Conservation (phyloP, 92 coral and sea anemone species). For the Zoanthus sansibaricus region DNA sequence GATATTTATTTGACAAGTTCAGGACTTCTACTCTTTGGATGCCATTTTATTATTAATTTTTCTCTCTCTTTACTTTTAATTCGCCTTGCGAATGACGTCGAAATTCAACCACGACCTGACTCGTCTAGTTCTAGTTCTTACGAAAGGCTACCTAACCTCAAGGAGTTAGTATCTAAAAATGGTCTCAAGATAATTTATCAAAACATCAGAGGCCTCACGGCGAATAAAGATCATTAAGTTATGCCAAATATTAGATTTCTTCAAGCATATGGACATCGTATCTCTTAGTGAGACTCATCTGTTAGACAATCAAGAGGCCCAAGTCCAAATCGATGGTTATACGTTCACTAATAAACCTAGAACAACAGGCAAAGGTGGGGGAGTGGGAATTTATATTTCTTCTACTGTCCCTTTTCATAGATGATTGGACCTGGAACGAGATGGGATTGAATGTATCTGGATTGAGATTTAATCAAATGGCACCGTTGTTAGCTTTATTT, state of each 20-base stretch:
- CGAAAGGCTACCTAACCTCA: background rate
- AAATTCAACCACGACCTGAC: no score
- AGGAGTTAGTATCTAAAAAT: conserved; percentile 1
- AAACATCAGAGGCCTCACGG: background rate
- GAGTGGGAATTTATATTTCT: conserved; percentile 48
- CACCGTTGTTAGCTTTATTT: no score
- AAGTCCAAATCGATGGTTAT: conserved; percentile 5
- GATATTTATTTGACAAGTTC: no score
- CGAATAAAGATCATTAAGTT: background rate
- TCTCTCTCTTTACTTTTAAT: no score
- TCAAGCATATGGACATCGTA: background rate
- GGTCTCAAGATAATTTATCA: background rate
- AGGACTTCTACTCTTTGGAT: no score
- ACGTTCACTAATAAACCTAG: conserved; percentile 49
- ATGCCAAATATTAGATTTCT: background rate
- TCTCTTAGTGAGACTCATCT: no score
- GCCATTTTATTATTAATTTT: no score
- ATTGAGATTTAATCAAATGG: conserved; percentile 28
- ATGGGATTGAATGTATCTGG: conserved; percentile 55
- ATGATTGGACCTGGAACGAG: conserved; percentile 44
- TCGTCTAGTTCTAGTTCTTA: no score
- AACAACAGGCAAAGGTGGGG: conserved; percentile 46
- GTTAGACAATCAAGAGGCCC: background rate
- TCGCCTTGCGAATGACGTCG: no score
- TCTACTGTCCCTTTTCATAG: conserved; percentile 26